A percentile compares a stretch with the other conserved stretches of the same genome.
These are phyloP conservation scores for Malacoraja senta DNA, from an alignment of 2,797 vertebrate species.

Conservation along the genomic window DNA sequence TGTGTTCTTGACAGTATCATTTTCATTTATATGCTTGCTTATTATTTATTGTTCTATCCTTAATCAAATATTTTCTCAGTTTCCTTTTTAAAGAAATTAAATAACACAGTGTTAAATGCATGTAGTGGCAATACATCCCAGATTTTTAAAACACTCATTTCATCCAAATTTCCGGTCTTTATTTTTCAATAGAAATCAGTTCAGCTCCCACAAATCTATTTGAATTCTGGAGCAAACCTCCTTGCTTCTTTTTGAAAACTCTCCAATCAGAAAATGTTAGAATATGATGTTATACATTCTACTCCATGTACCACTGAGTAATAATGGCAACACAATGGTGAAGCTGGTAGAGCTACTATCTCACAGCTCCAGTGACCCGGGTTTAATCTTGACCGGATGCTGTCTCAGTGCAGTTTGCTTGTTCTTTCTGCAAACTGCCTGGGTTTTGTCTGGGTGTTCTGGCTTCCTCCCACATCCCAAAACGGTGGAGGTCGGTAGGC, in stretches of 20 bases:
- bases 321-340: too few relatives aligned
- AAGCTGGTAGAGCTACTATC: too few relatives aligned
- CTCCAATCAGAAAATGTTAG: neutral
- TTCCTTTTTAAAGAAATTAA: neutral
- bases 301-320: neutral
- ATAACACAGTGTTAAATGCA: neutral
- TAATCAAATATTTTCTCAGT: conserved; percentile 2
- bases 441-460: too few relatives aligned
- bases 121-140: neutral
- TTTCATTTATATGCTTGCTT: neutral
- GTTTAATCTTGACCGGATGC: too few relatives aligned
- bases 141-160: neutral
- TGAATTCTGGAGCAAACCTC: neutral
- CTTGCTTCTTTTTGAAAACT: neutral
- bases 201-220: neutral
- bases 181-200: neutral
- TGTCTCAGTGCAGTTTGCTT: too few relatives aligned
- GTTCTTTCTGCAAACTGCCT: too few relatives aligned
- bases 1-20: neutral
- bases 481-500: too few relatives aligned
- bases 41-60: neutral
- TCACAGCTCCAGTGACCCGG: too few relatives aligned
- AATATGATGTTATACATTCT: too few relatives aligned
- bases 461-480: too few relatives aligned
- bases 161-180: neutral